These are phyloP conservation scores for Linyphia triangularis DNA, from an alignment of 2,888 invertebrate species.

Conservation along the genomic window DNA sequence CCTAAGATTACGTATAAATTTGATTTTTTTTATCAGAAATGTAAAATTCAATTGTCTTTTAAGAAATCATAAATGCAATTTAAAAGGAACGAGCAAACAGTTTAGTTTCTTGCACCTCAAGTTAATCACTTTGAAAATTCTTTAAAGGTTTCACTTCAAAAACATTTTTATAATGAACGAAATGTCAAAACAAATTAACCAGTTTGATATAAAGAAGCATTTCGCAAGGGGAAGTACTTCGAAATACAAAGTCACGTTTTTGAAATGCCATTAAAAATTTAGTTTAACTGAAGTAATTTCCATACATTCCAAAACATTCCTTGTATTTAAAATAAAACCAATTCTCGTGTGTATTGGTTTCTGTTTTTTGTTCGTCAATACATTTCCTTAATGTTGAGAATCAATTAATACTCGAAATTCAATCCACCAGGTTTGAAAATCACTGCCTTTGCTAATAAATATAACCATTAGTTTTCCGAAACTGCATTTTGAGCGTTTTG, in stretches of 20 bases:
- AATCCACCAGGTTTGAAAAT: conserved; percentile 32
- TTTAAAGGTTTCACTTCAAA: too few relatives aligned
- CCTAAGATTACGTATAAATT: too few relatives aligned
- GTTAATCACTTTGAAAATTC: too few relatives aligned
- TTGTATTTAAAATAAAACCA: conserved; percentile 34
- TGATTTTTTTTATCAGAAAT: too few relatives aligned
- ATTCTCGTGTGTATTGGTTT: conserved; percentile 41
- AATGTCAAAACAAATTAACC: too few relatives aligned
- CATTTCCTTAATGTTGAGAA: conserved; percentile 16
- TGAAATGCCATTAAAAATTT: conserved; percentile 32
- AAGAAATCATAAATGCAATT: too few relatives aligned
- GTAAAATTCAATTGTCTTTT: too few relatives aligned
- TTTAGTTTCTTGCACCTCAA: too few relatives aligned
- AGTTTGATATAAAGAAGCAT: neutral
- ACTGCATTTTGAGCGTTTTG: conserved; percentile 6
- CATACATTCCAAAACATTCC: conserved; percentile 10
- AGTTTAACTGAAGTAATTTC: conserved; percentile 6
- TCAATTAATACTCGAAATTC: conserved; percentile 53
- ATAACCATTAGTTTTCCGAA: conserved; percentile 26
- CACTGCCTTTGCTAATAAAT: conserved; percentile 40
- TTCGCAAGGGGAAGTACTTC: neutral
- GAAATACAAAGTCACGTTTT: conserved; percentile 26
- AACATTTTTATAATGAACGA: too few relatives aligned
- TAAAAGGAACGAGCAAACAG: too few relatives aligned
- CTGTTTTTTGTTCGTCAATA: conserved; percentile 24